Evolutionary conservation across 2,113 vertebrate species (phyloP).

Genomic region (Acanthochromis polyacanthus): DNA sequence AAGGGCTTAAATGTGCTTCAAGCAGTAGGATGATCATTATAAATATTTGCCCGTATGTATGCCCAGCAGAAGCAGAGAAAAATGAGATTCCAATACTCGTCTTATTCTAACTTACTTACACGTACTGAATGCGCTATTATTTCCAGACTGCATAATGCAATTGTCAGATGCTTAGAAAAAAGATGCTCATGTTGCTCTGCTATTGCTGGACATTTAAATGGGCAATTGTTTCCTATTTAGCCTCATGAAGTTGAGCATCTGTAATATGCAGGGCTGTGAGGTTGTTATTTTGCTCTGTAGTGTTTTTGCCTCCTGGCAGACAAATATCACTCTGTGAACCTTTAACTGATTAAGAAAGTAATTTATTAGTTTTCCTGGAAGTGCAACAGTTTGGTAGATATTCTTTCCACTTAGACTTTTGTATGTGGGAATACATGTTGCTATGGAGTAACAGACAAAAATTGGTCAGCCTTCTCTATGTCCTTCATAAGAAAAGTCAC

Average conservation of each 20-base stretch:
- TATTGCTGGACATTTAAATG: slow-evolving; percentile 23
- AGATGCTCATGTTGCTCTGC: slow-evolving; percentile 22
- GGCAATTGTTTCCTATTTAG: slow-evolving; percentile 16
- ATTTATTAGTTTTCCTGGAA: background rate
- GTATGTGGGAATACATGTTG: background rate
- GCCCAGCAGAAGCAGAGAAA: slow-evolving; percentile 5
- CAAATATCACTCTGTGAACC: slow-evolving; percentile 8
- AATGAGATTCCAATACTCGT: background rate
- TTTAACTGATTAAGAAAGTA: background rate
- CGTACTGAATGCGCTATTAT: background rate
- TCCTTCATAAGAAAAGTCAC: background rate
- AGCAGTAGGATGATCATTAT: slow-evolving; percentile 8
- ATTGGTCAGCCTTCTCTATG: background rate
- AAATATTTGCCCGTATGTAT: slow-evolving; percentile 21
- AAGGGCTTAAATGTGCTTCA: background rate
- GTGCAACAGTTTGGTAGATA: background rate
- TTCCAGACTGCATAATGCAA: background rate
- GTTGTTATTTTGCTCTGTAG: slow-evolving; percentile 2
- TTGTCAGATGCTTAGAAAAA: slow-evolving; percentile 8
- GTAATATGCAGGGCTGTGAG: slow-evolving; percentile 18
- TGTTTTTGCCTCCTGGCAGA: slow-evolving; percentile 27
- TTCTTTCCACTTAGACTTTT: background rate
- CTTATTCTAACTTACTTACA: background rate
- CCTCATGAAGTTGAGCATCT: slow-evolving; percentile 22
- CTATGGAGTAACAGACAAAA: slow-evolving; percentile 9